phyloP scores from a whole-genome alignment of 2,113 vertebrate genomes.

The Chlorodrepanis virens region DNA sequence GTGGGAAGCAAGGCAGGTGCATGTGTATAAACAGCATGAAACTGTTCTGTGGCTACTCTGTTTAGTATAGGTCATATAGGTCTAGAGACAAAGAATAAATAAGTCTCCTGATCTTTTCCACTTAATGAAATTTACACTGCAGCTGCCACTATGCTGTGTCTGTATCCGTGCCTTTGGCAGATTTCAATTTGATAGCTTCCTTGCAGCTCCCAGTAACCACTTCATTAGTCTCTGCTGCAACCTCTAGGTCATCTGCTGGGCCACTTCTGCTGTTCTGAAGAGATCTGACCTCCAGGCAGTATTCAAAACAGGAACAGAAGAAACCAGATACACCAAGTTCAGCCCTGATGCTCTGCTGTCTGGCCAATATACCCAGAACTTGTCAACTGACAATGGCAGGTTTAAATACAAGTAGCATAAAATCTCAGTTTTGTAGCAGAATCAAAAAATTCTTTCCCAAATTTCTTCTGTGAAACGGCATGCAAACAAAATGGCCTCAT shows the following conservation, averaged over 20 bases:
- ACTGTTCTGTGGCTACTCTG: neutral
- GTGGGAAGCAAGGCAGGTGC: neutral
- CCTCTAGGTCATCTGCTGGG: neutral
- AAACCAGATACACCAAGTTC: neutral
- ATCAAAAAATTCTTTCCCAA: neutral
- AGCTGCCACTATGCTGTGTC: neutral
- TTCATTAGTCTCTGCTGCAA: neutral
- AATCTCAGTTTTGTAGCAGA: neutral
- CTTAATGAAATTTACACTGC: neutral
- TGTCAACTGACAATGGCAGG: neutral
- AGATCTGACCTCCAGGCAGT: neutral
- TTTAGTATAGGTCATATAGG: neutral
- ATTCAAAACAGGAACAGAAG: neutral
- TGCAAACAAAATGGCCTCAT: neutral
- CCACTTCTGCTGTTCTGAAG: neutral
- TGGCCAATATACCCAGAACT: neutral
- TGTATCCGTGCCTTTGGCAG: neutral
- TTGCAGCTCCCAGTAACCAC: neutral
- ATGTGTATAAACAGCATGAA: neutral
- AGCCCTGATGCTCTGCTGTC: neutral
- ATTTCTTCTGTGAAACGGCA: neutral
- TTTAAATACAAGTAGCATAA: neutral
- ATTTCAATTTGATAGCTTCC: neutral
- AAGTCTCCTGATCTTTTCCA: neutral
- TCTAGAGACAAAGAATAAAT: neutral